Base-by-base conservation (phyloP, 2,113 vertebrate species). In the western clawed frog (Xenopus tropicalis) region DNA sequence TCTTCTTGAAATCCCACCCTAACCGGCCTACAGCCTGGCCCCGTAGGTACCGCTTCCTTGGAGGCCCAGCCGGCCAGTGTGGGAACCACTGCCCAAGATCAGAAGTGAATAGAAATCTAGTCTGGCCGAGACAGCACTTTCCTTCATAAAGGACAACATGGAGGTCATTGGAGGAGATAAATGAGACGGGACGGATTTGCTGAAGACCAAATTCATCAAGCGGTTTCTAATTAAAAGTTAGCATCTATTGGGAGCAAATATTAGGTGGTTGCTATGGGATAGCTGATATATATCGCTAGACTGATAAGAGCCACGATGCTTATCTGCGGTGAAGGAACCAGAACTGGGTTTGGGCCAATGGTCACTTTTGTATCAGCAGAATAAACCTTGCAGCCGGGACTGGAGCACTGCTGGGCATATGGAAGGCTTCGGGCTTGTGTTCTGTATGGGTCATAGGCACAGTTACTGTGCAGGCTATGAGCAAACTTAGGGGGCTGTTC, bases 181-280 rank as follows among this genome's bases (percentile, higher is more conserved):
- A 66, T 70, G 29, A 43, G 42, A 59, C 24, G 59, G 71, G 44
- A 25, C 37, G 43, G 23, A 75, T 52, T 48, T 66, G 14, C n/a
- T 77, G 65, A 46, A 65, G 43, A 20, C 56, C 13, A 66, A 68
- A 72, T 77, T 77, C 61, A 51, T 77, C 66, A 77, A 17, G 54
- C 43, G 57, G 72, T 73, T 70, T 74, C 79, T 69, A 51, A 66
- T 66, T 80, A 65, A 10, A 70, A 54, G 68, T 25, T 17, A 65
- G 63, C 0, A 3, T 5, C 0, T 12, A 66, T 73, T 73, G 66
- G 63, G 71, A 22, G 46, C 58, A 63, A 58, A 58, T 66, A 37
- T 54, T 42, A 54, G 59, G 43, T 48, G 44, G 24, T 23, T 20
- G 20, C 71, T 21, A 25, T 54, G 51, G 42, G 61, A 56, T 57